phyloP scores from a whole-genome alignment of 2,888 invertebrate species.

The Dichetophora obliterata region DNA sequence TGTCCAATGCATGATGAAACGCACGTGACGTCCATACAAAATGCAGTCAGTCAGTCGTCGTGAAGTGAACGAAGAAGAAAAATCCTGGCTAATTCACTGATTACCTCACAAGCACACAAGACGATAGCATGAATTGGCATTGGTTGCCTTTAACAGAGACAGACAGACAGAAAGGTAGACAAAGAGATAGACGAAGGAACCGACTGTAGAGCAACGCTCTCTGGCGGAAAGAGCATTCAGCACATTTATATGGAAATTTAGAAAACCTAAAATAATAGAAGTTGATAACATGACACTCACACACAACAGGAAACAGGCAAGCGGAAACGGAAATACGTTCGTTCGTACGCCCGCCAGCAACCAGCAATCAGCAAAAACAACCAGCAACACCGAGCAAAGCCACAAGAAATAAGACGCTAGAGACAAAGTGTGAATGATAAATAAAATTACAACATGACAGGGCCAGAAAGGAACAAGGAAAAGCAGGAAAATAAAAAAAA shows the following conservation, averaged over 20 bases:
- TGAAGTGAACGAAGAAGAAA: neutral
- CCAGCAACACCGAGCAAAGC: neutral
- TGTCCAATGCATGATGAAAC: conserved; percentile 29
- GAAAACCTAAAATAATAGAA: conserved; percentile 19
- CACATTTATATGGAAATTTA: conserved; percentile 2
- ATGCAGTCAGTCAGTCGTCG: neutral
- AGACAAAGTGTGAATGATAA: conserved; percentile 14
- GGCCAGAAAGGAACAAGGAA: too few species aligned
- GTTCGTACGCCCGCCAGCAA: neutral
- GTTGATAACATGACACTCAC: conserved; percentile 17
- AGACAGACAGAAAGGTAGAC: neutral
- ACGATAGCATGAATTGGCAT: neutral
- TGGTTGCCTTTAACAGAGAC: too few species aligned
- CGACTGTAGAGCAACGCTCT: neutral
- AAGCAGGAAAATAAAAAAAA: neutral
- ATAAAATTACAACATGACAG: neutral
- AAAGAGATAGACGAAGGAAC: neutral
- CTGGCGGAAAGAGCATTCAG: neutral
- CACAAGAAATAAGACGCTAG: neutral
- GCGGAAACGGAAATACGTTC: conserved; percentile 19
- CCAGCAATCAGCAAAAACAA: neutral
- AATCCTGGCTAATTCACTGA: conserved; percentile 31
- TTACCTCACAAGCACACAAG: neutral
- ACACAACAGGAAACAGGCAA: conserved; percentile 10
- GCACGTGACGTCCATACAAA: conserved; percentile 29